Evolutionary conservation across 92 coral and sea anemone species (phyloP), one percentile per base, ranked within the genome.

Genomic region (Porites cylindrica): DNA sequence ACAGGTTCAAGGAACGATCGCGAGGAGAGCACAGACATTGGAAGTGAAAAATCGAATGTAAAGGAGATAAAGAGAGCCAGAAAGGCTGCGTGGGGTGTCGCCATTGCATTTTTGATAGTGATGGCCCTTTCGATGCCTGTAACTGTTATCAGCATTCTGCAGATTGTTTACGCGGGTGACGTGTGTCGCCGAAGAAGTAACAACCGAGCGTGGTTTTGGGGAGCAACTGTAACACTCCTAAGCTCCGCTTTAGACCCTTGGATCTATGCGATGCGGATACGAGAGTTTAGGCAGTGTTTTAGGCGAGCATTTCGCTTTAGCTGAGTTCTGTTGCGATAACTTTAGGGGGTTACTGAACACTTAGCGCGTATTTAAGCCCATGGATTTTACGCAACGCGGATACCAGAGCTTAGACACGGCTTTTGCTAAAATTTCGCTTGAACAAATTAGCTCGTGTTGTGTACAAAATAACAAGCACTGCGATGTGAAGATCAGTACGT

Each of bases 241-340:
- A 87, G 92, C 66, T 88, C 96, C 17, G 92, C 94, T 3, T 17
- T 87, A 12, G 94, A 94, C 65, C 96, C 98, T 0, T 94, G 98
- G 98, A 91, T 94, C 5, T 93, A 92, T 58, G 91, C 98, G 0
- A 71, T 91, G 24, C 77, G 98, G 69, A 87, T 85, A 47, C 73
- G 82, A 20, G 94, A 86, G 83, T 93, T 94, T 53, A 88, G 80
- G 62, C 81, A 72, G 6, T 91, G 91, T 38, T 83, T 81, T 7
- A 92, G 71, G 59, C 84, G 83, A 75, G 81, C 76, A 9, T 52
- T 91, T 69, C 82, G 84, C 24, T 1, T 63, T 51, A 62, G 24
- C 19, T 83, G 32, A 62, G 13, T 14, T 2, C 47, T 53, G 62
- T 75, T 75, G 20, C 19, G 12, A 54, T 29, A 29, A 29, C 32